These are phyloP conservation scores for Microtus oregoni DNA, from an alignment of 2,113 vertebrate species.

Conservation along the genomic window DNA sequence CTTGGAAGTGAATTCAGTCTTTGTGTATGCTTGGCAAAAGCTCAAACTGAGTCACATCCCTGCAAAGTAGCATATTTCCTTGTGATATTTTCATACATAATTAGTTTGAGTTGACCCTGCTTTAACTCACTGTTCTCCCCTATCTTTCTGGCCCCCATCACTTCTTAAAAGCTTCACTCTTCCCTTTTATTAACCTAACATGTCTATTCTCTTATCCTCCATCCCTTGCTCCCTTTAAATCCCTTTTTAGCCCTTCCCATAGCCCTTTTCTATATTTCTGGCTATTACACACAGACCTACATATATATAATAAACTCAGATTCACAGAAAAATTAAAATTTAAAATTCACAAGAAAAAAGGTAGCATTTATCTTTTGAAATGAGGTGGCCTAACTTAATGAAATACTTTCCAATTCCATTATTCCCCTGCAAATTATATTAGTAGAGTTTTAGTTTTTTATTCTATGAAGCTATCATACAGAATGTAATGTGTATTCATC, in stretches of 20 bases:
- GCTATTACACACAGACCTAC: not conserved
- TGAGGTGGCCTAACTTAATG: not conserved
- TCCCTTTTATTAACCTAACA: not conserved
- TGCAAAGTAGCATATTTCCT: too few relatives aligned
- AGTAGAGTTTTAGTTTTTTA: not conserved
- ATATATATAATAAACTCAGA: not conserved
- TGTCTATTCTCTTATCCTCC: not conserved
- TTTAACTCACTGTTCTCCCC: not conserved
- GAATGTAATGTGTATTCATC: too few relatives aligned
- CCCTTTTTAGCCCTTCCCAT: rapidly evolving
- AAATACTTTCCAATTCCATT: too few relatives aligned
- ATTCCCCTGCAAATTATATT: not conserved
- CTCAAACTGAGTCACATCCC: not conserved
- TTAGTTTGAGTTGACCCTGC: not conserved
- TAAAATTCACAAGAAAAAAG: not conserved
- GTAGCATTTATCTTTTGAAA: too few relatives aligned
- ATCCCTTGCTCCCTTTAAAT: not conserved
- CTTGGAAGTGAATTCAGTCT: too few relatives aligned
- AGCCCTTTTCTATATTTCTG: not conserved
- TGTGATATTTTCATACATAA: not conserved
- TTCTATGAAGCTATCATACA: not conserved
- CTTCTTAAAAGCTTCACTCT: not conserved
- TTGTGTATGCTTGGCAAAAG: too few relatives aligned
- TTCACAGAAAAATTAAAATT: not conserved
- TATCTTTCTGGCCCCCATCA: too few relatives aligned